Evolutionary conservation across 2,888 invertebrate genomes (phyloP).

Genomic region (Melangyna quadrimaculata): DNA sequence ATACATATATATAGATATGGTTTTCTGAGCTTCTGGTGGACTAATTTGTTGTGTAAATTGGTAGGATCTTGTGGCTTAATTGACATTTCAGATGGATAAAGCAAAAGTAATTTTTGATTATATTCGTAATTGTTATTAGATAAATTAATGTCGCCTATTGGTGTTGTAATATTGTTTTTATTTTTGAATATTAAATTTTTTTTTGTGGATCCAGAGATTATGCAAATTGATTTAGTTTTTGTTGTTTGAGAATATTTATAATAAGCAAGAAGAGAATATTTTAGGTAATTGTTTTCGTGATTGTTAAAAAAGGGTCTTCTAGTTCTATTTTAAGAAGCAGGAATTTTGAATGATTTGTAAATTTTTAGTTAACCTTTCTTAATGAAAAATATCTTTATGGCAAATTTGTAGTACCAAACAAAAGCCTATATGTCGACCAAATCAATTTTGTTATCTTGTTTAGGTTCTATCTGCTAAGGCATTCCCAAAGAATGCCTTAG

Average conservation of each 20-base stretch:
- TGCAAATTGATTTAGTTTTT: not conserved
- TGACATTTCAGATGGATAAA: not conserved
- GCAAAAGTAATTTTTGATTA: constrained; percentile 11
- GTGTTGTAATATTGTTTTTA: not conserved
- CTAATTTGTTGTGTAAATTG: not conserved
- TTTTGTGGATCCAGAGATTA: not conserved
- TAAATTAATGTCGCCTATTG: not conserved
- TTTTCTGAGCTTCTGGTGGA: not conserved
- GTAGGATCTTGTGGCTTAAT: not conserved
- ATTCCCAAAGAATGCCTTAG: too few relatives aligned
- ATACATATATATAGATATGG: not conserved
- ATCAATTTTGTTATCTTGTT: too few relatives aligned
- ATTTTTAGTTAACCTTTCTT: too few relatives aligned
- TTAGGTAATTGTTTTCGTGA: too few relatives aligned
- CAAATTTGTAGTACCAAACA: too few relatives aligned
- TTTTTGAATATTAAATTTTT: not conserved
- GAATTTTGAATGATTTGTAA: too few relatives aligned
- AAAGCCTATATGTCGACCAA: too few relatives aligned
- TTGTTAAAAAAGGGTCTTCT: too few relatives aligned
- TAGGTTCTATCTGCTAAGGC: too few relatives aligned
- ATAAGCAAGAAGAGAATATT: not conserved
- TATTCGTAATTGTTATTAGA: not conserved
- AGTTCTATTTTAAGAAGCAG: too few relatives aligned
- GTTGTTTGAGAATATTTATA: not conserved
- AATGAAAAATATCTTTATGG: too few relatives aligned